These are phyloP conservation scores for Gymnogyps californianus DNA, from an alignment of 2,113 vertebrate species.

Conservation along the genomic window DNA sequence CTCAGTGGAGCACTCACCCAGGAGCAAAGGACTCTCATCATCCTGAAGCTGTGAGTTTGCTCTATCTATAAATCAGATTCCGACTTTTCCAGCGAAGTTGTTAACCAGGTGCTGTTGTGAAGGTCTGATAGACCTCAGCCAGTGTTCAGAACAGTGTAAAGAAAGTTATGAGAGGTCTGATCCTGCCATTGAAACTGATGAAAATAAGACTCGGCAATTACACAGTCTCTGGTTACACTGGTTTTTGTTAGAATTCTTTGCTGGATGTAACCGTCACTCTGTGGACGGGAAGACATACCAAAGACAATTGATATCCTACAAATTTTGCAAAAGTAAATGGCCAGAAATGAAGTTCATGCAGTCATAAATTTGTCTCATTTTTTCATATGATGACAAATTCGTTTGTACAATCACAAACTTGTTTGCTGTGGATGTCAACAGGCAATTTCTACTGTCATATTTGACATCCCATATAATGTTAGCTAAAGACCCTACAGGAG, in stretches of 20 bases:
- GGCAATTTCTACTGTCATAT: not conserved
- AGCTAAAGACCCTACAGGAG: not conserved
- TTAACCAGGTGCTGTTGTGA: not conserved
- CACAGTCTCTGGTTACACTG: not conserved
- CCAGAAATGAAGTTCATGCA: not conserved
- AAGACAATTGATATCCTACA: not conserved
- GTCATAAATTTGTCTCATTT: not conserved
- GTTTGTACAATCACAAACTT: not conserved
- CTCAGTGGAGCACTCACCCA: not conserved
- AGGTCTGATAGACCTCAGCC: not conserved
- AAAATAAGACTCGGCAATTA: not conserved
- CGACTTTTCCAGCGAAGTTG: not conserved
- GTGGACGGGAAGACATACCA: not conserved
- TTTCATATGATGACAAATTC: not conserved
- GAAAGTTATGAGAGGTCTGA: not conserved
- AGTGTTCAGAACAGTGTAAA: not conserved
- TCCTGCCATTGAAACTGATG: not conserved
- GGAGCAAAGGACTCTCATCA: not conserved
- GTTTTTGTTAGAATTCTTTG: not conserved
- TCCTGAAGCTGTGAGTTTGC: not conserved
- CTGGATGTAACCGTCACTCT: not conserved
- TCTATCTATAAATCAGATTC: not conserved
- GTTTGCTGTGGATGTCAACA: not conserved
- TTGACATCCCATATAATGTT: not conserved
- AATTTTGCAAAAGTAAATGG: not conserved